A percentile compares a stretch with the other conserved stretches of the same genome.
Evolutionary conservation across 2,113 vertebrate species (phyloP).

Genomic region (Dinomys branickii): DNA sequence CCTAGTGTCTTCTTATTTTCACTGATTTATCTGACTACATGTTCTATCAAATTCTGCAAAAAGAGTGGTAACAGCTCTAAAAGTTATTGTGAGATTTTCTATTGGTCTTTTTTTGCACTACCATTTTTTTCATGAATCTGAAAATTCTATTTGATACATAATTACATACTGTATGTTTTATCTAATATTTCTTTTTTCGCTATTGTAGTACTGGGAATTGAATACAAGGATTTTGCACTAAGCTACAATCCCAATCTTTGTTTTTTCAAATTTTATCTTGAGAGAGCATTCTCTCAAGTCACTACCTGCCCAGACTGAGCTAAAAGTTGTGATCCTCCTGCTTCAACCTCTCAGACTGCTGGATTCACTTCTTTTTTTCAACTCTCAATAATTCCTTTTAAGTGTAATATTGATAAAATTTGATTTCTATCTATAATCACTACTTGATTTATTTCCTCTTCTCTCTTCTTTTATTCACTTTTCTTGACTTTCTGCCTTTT

Average conservation of each 20-base stretch:
- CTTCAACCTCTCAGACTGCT: not conserved
- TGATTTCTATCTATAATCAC: not conserved
- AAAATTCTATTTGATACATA: not conserved
- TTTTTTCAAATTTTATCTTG: not conserved
- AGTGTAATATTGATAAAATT: not conserved
- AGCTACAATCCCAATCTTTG: not conserved
- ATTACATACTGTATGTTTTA: not conserved
- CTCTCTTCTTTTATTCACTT: not conserved
- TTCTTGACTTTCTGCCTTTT: not conserved
- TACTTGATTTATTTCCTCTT: not conserved
- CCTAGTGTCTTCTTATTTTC: not conserved
- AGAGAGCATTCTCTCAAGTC: not conserved
- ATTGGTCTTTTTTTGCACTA: not conserved
- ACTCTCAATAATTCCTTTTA: not conserved
- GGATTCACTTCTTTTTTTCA: not conserved
- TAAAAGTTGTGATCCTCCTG: not conserved
- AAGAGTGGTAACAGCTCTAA: not conserved
- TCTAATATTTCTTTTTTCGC: not conserved
- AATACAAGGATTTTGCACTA: not conserved
- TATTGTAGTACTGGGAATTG: not conserved
- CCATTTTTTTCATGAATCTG: not conserved
- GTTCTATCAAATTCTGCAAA: not conserved
- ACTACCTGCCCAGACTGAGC: not conserved
- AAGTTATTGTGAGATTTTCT: not conserved
- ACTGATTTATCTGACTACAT: not conserved